phyloP scores from a whole-genome alignment of 2,888 invertebrate genomes.

The Rapana venosa region DNA sequence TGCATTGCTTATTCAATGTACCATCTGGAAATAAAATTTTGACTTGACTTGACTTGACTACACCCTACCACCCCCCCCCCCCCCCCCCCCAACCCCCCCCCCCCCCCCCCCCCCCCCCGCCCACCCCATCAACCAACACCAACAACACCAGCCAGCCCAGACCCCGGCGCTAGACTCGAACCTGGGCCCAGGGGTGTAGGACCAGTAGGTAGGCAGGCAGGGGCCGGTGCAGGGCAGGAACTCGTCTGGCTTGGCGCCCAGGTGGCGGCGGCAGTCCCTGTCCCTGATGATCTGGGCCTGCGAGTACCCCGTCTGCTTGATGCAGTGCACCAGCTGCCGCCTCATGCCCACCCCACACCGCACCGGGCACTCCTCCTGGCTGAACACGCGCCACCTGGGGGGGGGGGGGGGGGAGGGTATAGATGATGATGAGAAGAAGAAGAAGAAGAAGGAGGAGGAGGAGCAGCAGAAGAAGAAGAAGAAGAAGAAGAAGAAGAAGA shows the following conservation, averaged over 20 bases:
- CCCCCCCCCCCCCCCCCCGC: neutral
- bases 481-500: neutral
- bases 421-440: neutral
- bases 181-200: conserved; percentile 85
- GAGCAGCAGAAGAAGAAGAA: neutral
- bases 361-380: conserved; percentile 82
- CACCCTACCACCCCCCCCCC: too few relatives aligned
- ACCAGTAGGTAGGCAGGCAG: conserved; percentile 85
- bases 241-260: conserved; percentile 80
- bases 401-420: neutral
- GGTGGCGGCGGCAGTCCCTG: conserved; percentile 80
- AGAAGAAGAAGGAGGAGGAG: neutral
- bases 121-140: neutral
- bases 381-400: conserved; percentile 48
- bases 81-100: too few relatives aligned
- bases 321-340: conserved; percentile 83
- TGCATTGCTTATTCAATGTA: too few relatives aligned
- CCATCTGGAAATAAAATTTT: too few relatives aligned
- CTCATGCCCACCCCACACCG: conserved; percentile 86
- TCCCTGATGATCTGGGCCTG: conserved; percentile 64
- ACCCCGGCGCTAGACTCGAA: conserved; percentile 72
- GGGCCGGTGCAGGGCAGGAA: conserved; percentile 83
- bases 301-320: conserved; percentile 74
- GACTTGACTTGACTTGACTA: too few relatives aligned
- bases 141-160: neutral